These are phyloP conservation scores for Malacoctenus gilli DNA, from an alignment of 2,797 vertebrate species.

Conservation along the genomic window DNA sequence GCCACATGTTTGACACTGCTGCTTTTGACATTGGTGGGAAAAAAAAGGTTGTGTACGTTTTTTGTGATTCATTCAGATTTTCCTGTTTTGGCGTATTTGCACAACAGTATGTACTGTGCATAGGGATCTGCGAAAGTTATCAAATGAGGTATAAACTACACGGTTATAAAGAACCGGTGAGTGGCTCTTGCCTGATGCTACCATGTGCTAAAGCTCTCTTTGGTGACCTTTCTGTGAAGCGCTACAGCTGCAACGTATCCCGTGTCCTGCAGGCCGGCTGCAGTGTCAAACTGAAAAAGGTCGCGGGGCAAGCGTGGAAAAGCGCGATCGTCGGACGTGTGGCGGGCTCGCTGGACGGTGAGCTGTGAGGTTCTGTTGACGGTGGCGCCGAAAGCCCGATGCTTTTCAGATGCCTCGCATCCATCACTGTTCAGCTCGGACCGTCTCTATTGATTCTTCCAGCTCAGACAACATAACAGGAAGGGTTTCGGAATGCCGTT, in stretches of 20 bases:
- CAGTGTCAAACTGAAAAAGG: slow-evolving; percentile 22
- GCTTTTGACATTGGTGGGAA: no score
- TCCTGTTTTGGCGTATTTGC: no score
- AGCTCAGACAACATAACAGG: slow-evolving; percentile 14
- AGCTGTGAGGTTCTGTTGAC: slow-evolving; percentile 3
- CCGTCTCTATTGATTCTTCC: slow-evolving; percentile 29
- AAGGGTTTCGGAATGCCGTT: slow-evolving; percentile 7
- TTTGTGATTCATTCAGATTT: no score
- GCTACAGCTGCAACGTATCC: slow-evolving; percentile 38
- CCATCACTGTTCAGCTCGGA: slow-evolving; percentile 19
- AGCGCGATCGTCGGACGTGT: slow-evolving; percentile 6
- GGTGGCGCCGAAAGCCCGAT: slow-evolving; percentile 32
- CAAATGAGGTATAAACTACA: no score
- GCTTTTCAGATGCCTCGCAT: slow-evolving; percentile 11
- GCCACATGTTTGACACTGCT: no score
- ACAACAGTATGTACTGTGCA: no score
- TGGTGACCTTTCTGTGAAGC: slow-evolving; percentile 46
- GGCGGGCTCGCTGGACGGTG: neutral
- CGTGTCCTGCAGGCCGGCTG: slow-evolving; percentile 36
- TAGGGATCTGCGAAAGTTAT: no score
- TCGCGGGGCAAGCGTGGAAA: no score
- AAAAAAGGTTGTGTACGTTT: no score
- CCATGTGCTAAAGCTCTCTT: neutral
- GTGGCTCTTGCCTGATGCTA: slow-evolving; percentile 9
- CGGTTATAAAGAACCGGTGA: no score